Evolutionary conservation across 2,113 vertebrate species (phyloP), one percentile per base, ranked within the genome.

Genomic region (Leucosticte australis): DNA sequence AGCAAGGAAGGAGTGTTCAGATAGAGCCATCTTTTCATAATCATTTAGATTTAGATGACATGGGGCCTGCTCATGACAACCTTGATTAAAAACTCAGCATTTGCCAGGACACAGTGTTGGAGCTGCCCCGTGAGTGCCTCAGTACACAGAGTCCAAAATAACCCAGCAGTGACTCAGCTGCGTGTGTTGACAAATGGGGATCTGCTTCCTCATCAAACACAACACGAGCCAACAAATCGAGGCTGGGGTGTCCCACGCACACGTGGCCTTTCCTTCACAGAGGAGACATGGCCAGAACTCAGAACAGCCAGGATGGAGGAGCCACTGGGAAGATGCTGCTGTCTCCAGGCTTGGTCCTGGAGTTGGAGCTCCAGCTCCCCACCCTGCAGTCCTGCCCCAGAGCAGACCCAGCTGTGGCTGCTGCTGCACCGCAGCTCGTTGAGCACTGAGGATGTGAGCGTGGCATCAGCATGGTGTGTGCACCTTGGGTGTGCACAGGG

Each of bases 381-480:
- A 44, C 33, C 11, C 20, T 42, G n/a, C 41, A 86, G 39, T 47
- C 26, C 65, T 33, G 4, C 28, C 35, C 47, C 76, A 27, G 21
- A 64, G 19, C 59, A 44, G 50, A 11, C 13, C 47, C 31, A 12
- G 55, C 71, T 60, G 37, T 44, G 63, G 49, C 33, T 42, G 21
- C 74, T 33, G 17, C 47, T 39, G 44, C 53, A 31, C 21, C 0
- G 0, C 15, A 2, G 20, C 28, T 52, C 3, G 0, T 30, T 4
- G 4, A 76, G 39, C 50, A 16, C 52, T 7, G 30, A 50, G 47
- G 42, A 44, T 0, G 0, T 16, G 69, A 89, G 41, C 4, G 2
- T 7, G 1, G 26, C 41, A 26, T n/a, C 9, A 4, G 44, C 55
- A 2, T 0, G 0, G 26, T 14, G 20, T 41, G 22, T 87, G 39